Percentiles rank a stretch among this genome's conserved stretches.
phyloP scores from a whole-genome alignment of 2,888 invertebrate genomes.

The Scaptomyza reducta region DNA sequence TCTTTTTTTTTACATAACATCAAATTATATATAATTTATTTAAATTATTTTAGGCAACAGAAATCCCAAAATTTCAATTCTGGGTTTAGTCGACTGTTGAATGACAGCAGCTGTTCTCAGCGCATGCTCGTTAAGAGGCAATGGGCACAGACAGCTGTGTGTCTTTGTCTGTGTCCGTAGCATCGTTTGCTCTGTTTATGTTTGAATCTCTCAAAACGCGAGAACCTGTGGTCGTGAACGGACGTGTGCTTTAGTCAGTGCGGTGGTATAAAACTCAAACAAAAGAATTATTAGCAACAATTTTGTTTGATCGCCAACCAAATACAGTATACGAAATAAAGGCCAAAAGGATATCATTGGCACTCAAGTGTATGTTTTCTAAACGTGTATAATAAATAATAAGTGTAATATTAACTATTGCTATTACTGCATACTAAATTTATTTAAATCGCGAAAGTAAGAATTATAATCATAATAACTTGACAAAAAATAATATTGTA shows the following conservation, averaged over 20 bases:
- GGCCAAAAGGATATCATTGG: constrained; percentile 19
- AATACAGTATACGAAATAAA: constrained; percentile 8
- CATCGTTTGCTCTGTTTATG: constrained; percentile 60
- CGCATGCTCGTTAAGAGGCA: constrained; percentile 57
- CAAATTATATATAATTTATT: no score
- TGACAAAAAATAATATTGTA: not conserved
- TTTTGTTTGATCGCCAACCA: constrained; percentile 46
- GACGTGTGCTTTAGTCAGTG: constrained; percentile 54
- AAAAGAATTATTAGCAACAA: constrained; percentile 69
- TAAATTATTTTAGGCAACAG: not conserved
- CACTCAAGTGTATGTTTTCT: constrained; percentile 28
- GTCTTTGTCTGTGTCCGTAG: constrained; percentile 5
- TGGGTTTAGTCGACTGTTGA: constrained; percentile 16
- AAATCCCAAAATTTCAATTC: not conserved
- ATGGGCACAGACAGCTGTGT: not conserved
- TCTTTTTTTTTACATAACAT: no score
- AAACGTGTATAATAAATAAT: constrained; percentile 14
- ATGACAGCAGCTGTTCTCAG: constrained; percentile 46
- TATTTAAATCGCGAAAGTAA: not conserved
- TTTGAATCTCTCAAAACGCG: constrained; percentile 71
- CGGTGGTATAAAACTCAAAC: constrained; percentile 36
- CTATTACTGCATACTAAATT: not conserved
- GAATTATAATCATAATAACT: constrained; percentile 5
- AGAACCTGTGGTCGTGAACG: constrained; percentile 71
- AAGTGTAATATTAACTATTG: constrained; percentile 4